Percentiles rank a stretch among this genome's conserved stretches.
Evolutionary conservation across 2,113 vertebrate genomes (phyloP).

Genomic region (Leuciscus idus): DNA sequence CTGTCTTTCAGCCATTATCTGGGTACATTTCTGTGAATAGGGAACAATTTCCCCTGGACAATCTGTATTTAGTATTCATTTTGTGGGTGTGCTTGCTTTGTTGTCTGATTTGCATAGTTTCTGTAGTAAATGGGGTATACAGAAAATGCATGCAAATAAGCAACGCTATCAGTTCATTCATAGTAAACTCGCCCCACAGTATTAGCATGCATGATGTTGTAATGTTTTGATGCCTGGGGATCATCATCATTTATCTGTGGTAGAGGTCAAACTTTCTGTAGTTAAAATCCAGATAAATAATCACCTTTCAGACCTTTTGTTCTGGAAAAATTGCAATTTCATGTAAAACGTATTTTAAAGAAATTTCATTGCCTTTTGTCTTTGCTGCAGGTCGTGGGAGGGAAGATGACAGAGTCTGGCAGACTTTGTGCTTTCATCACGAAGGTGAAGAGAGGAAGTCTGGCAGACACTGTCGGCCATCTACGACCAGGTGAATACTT

Average conservation of each 20-base stretch:
- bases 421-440: conserved; percentile 98
- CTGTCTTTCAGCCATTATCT: not conserved
- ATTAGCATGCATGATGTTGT: not conserved
- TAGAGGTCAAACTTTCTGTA: not conserved
- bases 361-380: not conserved
- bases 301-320: not conserved
- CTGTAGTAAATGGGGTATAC: not conserved
- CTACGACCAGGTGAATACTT: conserved; percentile 88
- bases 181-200: not conserved
- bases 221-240: not conserved
- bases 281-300: not conserved
- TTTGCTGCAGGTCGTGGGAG: conserved; percentile 90
- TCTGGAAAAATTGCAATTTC: not conserved
- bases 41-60: not conserved
- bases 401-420: conserved; percentile 96
- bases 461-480: conserved; percentile 96
- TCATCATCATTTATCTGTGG: not conserved
- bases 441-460: conserved; percentile 97
- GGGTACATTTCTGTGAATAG: not conserved
- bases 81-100: not conserved
- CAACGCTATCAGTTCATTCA: not conserved
- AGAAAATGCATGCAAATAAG: not conserved
- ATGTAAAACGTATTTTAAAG: not conserved
- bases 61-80: not conserved
- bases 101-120: not conserved